Evolutionary conservation across 2,113 vertebrate species (phyloP).

Genomic region (Otocyon megalotis): DNA sequence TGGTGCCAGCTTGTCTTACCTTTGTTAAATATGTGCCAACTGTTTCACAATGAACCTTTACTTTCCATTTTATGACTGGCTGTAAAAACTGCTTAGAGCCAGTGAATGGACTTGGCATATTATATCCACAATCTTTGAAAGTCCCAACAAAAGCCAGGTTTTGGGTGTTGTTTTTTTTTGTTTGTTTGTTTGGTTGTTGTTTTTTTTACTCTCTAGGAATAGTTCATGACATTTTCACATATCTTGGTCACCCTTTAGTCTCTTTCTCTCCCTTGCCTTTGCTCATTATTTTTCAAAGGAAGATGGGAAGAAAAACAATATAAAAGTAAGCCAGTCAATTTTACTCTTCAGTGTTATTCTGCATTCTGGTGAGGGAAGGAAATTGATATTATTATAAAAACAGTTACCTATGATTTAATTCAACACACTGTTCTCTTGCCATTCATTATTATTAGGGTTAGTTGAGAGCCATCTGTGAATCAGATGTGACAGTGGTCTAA

Average conservation of each 20-base stretch:
- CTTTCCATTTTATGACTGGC: conserved; percentile 83
- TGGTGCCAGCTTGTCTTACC: conserved; percentile 81
- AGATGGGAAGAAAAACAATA: not conserved
- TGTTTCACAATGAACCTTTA: conserved; percentile 80
- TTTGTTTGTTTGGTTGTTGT: not conserved
- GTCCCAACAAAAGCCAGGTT: not conserved
- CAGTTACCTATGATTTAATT: not conserved
- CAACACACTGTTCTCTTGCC: not conserved
- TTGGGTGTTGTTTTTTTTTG: too few species aligned
- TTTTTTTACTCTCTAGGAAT: conserved; percentile 17
- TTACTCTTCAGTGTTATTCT: not conserved
- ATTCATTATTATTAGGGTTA: not conserved
- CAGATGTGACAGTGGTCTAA: not conserved
- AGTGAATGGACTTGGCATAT: conserved; percentile 52
- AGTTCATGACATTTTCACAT: not conserved
- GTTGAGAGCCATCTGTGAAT: not conserved
- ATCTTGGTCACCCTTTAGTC: conserved; percentile 45
- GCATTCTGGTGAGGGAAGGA: not conserved
- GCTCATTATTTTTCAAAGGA: conserved; percentile 38
- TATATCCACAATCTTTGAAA: conserved; percentile 38
- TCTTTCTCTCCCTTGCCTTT: not conserved
- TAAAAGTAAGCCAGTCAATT: not conserved
- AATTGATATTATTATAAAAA: not conserved
- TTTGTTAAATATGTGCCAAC: conserved; percentile 71
- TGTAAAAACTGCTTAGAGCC: conserved; percentile 81